Evolutionary conservation across 2,888 invertebrate species (phyloP), one percentile per base, ranked within the genome.

Genomic region (Drosophila cognata): DNA sequence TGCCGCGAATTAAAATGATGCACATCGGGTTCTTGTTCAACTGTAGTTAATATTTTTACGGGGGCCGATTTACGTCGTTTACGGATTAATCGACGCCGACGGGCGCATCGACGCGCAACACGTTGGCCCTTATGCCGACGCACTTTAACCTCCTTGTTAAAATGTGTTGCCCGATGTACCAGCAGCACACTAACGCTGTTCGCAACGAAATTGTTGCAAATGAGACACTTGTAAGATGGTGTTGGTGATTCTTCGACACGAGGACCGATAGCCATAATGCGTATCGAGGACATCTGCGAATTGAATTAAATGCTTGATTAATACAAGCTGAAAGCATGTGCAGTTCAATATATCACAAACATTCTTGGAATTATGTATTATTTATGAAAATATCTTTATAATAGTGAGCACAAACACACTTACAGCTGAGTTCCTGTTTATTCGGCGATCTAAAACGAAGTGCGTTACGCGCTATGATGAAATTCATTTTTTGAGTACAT

Each of bases 51-150:
- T 46, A 8, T 8, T 43, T 8, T 38, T 18, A 18, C 1, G 7
- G 6, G 33, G 11, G 11, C 11, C 33, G 38, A n/a, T n/a, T 43
- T 11, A 18, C 18, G 8, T 38, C 38, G 18, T 38, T 38, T 38
- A 3, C 21, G 43, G 43, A 6, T 21, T 41, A 11, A n/a, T 5
- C 10, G 41, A n/a, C n/a, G 10, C n/a, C 10, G 4, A 41, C 4
- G 8, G 3, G 5, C 11, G 21, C 11, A 4, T 7, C 13, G 7
- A 7, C 4, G 4, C 13, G 1, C 6, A 7, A 1, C 5, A 16
- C 7, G 16, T 2, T 8, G 1, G 2, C 1, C 4, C 13, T 7
- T 1, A 43, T 11, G 0, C 21, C 0, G 11, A 6, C 1, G 5
- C 21, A 2, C 0, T 21, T 43, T 21, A 6, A 1, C 7, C 21